phyloP scores from a whole-genome alignment of 2,113 vertebrate species.

The Ptilonorhynchus violaceus region DNA sequence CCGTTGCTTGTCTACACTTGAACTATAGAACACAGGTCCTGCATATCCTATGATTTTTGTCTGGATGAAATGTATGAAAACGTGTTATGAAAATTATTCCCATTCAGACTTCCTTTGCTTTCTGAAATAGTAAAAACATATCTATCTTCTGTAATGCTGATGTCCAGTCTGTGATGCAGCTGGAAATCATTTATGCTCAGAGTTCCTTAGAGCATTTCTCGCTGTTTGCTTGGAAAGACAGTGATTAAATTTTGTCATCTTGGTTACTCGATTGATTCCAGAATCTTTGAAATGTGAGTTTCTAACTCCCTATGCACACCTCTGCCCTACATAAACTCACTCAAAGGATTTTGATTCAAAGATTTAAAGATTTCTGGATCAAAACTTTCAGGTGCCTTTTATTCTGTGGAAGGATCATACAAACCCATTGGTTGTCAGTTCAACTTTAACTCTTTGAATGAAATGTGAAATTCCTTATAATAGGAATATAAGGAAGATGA shows the following conservation, averaged over 20 bases:
- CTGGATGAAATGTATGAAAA: not conserved
- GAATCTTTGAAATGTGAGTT: slow-evolving; percentile 6
- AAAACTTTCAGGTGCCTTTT: not conserved
- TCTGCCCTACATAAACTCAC: not conserved
- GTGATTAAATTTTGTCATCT: slow-evolving; percentile 17
- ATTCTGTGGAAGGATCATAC: not conserved
- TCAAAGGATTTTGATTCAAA: not conserved
- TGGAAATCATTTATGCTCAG: not conserved
- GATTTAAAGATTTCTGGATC: not conserved
- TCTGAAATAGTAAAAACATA: not conserved
- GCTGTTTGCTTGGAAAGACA: not conserved
- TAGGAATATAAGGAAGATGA: not conserved
- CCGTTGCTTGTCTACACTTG: not conserved
- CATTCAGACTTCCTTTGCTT: not conserved
- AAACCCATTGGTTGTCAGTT: not conserved
- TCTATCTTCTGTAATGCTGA: not conserved
- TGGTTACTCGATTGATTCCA: not conserved
- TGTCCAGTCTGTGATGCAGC: not conserved
- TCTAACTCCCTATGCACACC: not conserved
- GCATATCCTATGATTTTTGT: not conserved
- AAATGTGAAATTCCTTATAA: not conserved
- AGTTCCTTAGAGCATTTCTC: not conserved
- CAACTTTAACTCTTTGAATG: not conserved
- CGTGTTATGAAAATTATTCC: not conserved
- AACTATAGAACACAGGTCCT: not conserved